Conservation (phyloP, 2,888 invertebrate genomes). For the Pyrrhosoma nymphula region DNA sequence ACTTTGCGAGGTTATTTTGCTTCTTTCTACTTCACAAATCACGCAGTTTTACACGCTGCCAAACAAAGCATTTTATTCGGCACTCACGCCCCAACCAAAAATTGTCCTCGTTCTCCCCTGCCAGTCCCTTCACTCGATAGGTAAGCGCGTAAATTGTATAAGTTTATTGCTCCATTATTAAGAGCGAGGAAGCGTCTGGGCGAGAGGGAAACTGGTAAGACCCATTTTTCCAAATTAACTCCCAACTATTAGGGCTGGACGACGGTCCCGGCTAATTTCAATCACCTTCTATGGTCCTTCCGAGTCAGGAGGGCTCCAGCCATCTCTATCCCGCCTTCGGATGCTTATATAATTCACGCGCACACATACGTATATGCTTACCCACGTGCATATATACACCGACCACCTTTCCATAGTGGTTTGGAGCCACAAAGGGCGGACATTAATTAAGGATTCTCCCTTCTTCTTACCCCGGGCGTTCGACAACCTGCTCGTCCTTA, state of each 20-base stretch:
- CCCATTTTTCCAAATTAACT: slow-evolving; percentile 39
- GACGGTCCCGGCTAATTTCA: slow-evolving; percentile 22
- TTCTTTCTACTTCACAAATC: neutral
- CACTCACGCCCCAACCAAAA: neutral
- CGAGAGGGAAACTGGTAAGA: neutral
- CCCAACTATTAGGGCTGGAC: neutral
- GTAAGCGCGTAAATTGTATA: neutral
- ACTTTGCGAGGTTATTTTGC: neutral
- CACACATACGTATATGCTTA: neutral
- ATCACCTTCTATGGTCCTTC: slow-evolving; percentile 21
- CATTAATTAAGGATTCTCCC: slow-evolving; percentile 32
- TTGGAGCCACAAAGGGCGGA: neutral
- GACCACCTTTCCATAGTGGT: neutral
- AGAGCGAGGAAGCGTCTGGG: neutral
- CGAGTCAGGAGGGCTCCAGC: neutral
- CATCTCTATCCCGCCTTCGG: neutral
- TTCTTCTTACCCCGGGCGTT: neutral
- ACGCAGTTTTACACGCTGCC: neutral
- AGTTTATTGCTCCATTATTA: slow-evolving; percentile 24
- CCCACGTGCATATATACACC: neutral
- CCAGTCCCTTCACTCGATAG: neutral
- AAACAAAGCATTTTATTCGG: neutral
- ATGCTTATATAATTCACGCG: neutral
- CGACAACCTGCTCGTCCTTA: neutral
- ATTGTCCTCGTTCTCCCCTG: neutral